Evolutionary conservation across 1,140 invertebrate genomes (phyloP), one percentile per base, ranked within the genome.

Genomic region (Belonocnema kinseyi): DNA sequence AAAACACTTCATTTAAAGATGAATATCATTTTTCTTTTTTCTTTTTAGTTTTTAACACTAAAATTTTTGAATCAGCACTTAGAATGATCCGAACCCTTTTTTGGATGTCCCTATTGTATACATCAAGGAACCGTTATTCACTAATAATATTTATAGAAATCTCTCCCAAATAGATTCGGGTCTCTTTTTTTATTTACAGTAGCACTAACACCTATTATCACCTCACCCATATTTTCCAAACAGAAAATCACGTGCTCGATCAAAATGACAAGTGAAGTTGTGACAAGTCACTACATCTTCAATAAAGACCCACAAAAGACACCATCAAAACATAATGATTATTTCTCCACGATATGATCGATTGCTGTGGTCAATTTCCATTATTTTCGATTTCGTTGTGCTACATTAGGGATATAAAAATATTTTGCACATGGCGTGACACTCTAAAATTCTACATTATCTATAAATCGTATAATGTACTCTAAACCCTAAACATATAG

Each of bases 401-500:
- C 26, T 33, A 16, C 58, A 66, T 66, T 66, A 66, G 10, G 61
- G 33, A 66, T 40, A 66, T 66, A 16, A 66, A 66, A 66, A 66
- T 66, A 66, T 66, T 66, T 66, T 66, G 26, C 61, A 40, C 14
- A 40, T 66, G 61, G 26, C 33, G 56, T 33, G 58, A 16, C 26
- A 14, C 21, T 13, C 16, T 61, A 5, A 21, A 33, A 61, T 61
- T 33, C 19, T 21, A 58, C 8, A 46, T 11, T 11, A 21, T 58
- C 56, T 21, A 1, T 11, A 21, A 21, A 33, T 77, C 50, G 3
- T 50, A 51, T 72, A 80, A 73, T 71, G 19, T 75, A 82, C 75
- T 54, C 50, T 53, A 58, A 77, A 79, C 73, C n/a, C 26, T n/a
- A 33, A n/a, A 54, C 56, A 52, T 52, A 52, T 54, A 71, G n/a